Evolutionary conservation across 1,140 invertebrate genomes (phyloP), one percentile per base, ranked within the genome.

Genomic region (Drosophila littoralis): DNA sequence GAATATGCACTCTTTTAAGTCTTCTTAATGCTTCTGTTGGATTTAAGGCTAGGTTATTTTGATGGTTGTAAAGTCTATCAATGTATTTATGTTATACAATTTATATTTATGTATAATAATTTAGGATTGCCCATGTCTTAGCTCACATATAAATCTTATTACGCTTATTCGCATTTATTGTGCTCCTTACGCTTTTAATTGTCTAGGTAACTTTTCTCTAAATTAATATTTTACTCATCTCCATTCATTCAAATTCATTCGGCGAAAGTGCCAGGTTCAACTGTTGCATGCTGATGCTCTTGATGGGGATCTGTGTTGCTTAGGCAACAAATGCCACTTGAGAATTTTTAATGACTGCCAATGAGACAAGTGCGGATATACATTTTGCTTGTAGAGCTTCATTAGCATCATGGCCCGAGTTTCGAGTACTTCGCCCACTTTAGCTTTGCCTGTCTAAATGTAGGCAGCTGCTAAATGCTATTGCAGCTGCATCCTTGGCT

Each of bases 401-500:
- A 55, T 60, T 60, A 59, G 33, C 32, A 55, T 48, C 40, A 48
- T 43, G n/a, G 45, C 54, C 45, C 38, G 32, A 72, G 38, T 57
- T 58, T 48, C 28, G 10, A 51, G 40, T 17, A 36, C 64, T 52
- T 38, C 10, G n/a, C 12, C 35, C 51, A 65, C 60, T 65, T 57
- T 10, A 51, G 36, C 6, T 48, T 10, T 59, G 17, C 12, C 17
- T 28, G 17, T 36, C 51, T 57, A n/a, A 55, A 51, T 65, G 43
- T 48, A n/a, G 51, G 50, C 59, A 71, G 35, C 38, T 75, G 48
- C 60, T 77, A 46, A 50, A 63, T 68, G 35, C 33, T 74, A 64
- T 40, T 75, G 46, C 42, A 17, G n/a, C 38, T 54, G 60, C 40
- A 61, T 71, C 45, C 52, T 40, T 65, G 51, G 55, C 5, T 17